phyloP scores from a whole-genome alignment of 2,797 vertebrate species.

The Malurus leucopterus region DNA sequence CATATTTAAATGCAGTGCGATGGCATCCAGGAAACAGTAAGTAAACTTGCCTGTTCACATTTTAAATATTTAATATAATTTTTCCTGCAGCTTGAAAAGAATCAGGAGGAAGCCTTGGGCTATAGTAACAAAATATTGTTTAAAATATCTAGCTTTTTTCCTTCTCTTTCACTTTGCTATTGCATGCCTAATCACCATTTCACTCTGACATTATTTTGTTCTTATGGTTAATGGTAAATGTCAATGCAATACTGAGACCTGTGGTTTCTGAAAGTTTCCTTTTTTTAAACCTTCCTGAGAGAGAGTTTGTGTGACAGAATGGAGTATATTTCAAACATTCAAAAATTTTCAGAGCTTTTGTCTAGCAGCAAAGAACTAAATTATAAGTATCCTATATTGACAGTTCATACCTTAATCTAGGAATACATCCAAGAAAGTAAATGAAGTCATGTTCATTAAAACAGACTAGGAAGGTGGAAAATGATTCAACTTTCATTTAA shows the following conservation, averaged over 20 bases:
- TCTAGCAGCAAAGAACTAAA: not conserved
- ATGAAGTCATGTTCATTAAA: not conserved
- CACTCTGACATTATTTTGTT: not conserved
- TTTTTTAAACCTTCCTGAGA: not conserved
- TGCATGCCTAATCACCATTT: not conserved
- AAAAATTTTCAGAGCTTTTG: not conserved
- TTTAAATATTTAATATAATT: constrained; percentile 1
- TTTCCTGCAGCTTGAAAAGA: not conserved
- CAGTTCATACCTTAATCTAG: not conserved
- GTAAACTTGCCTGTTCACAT: constrained; percentile 44
- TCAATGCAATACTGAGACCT: not conserved
- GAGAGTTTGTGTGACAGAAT: not conserved
- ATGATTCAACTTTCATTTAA: not conserved
- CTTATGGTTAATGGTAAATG: not conserved
- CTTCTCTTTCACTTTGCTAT: not conserved
- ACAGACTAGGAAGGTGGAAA: not conserved
- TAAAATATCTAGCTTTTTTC: not conserved
- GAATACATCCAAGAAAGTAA: not conserved
- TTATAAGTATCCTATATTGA: not conserved
- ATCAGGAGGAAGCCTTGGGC: not conserved
- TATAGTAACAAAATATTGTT: not conserved
- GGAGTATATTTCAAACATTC: not conserved
- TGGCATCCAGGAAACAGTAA: constrained; percentile 85
- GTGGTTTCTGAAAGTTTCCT: not conserved
- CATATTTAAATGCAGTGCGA: constrained; percentile 83